These are phyloP conservation scores for Siderastrea radians DNA, from an alignment of 92 coral and sea anemone genomes.

Conservation along the genomic window DNA sequence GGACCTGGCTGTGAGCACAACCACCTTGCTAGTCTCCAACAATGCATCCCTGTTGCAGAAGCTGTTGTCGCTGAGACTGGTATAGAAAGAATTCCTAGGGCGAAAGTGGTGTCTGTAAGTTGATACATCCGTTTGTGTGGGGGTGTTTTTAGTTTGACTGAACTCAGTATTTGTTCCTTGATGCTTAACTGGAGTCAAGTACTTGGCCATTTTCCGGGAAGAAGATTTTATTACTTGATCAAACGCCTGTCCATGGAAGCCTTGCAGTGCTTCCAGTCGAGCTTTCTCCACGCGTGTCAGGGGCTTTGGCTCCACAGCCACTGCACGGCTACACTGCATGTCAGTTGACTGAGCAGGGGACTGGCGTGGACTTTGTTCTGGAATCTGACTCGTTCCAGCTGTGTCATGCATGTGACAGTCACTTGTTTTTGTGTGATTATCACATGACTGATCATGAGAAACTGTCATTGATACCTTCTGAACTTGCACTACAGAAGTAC, in stretches of 20 bases:
- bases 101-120: constrained; percentile 11
- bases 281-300: constrained; percentile 78
- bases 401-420: not conserved
- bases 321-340: not conserved
- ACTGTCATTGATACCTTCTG: not conserved
- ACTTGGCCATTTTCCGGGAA: constrained; percentile 82
- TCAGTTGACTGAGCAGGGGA: not conserved
- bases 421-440: not conserved
- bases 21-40: constrained; percentile 79
- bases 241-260: constrained; percentile 80
- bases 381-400: constrained; percentile 1
- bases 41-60: constrained; percentile 66
- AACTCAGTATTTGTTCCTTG: constrained; percentile 62
- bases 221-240: constrained; percentile 79
- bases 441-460: not conserved
- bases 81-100: constrained; percentile 51
- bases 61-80: constrained; percentile 65
- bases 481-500: not conserved
- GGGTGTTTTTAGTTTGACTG: constrained; percentile 30
- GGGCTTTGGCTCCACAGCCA: constrained; percentile 1
- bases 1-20: constrained; percentile 73
- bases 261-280: constrained; percentile 80
- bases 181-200: constrained; percentile 77
- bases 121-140: constrained; percentile 49
- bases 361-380: not conserved